Conservation (phyloP, 1,140 invertebrate genomes). For the Mercenaria mercenaria region DNA sequence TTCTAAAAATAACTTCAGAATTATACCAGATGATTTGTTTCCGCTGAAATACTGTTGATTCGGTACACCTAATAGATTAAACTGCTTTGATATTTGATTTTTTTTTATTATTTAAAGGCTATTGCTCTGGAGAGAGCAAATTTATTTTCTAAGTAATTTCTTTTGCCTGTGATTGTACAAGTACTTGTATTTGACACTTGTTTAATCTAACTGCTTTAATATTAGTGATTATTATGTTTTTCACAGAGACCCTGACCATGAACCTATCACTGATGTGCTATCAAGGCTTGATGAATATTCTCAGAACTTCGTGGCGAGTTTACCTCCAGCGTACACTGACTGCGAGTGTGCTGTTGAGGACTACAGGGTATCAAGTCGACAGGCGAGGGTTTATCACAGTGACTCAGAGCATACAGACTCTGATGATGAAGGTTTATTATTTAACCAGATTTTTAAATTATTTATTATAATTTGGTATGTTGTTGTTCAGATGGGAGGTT, state of each 20-base stretch:
- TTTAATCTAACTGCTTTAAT: too few relatives aligned
- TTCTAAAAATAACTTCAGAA: too few relatives aligned
- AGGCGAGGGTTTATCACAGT: constrained; percentile 18
- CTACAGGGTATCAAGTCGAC: not conserved
- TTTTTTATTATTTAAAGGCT: too few relatives aligned
- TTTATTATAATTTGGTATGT: too few relatives aligned
- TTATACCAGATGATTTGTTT: too few relatives aligned
- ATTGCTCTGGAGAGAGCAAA: too few relatives aligned
- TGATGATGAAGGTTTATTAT: constrained; percentile 44
- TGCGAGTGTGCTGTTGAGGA: constrained; percentile 54
- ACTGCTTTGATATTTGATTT: too few relatives aligned
- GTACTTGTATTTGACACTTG: too few relatives aligned
- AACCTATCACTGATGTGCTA: constrained; percentile 52
- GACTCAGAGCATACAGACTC: not conserved
- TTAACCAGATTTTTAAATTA: not conserved
- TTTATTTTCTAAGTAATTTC: too few relatives aligned
- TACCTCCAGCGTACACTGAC: constrained; percentile 31
- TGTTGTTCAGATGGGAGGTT: not conserved
- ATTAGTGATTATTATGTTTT: not conserved
- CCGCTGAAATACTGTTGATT: too few relatives aligned
- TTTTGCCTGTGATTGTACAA: too few relatives aligned
- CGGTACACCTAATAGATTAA: too few relatives aligned
- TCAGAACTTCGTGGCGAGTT: constrained; percentile 27
- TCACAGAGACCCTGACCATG: constrained; percentile 60
- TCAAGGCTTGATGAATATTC: constrained; percentile 52